Evolutionary conservation across 2,888 invertebrate genomes (phyloP), one percentile per base, ranked within the genome.

Genomic region (Cyaniris semiargus): DNA sequence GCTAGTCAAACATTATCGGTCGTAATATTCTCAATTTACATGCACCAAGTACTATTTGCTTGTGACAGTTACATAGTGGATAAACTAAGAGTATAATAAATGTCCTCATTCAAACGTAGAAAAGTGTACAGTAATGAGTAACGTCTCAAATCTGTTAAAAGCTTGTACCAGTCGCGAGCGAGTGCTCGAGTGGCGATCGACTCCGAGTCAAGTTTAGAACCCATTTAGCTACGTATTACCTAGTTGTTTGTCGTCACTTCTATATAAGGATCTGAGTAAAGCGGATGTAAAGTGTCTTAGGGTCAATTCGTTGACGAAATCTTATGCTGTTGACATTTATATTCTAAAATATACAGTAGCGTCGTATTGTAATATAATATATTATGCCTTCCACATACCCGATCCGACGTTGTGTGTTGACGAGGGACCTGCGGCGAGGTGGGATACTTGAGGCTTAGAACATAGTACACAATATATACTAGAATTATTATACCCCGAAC

Each of bases 251-350:
- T 72, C 53, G 74, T 74, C 53, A 74, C 53, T 23, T 71, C 34
- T 38, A 71, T 71, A 70, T 34, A 18, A 74, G 18, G 48, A 23
- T 74, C 74, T 74, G 74, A 74, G 38, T 66, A 66, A 66, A 15
- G 15, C 18, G 4, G 66, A 66, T 31, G 66, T 31, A 31, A 66
- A 66, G 38, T 71, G 38, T 38, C 34, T 71, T 71, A 71, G 71
- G 71, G 71, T 34, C 70, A 70, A 71, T n/a, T 38, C 38, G 71
- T 70, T 75, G 78, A 76, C 60, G 70, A 34, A 38, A n/a, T 71
- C 71, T 71, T 38, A 38, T 71, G 71, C 71, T 71, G 38, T 71
- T 21, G 38, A 71, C n/a, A 38, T 71, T 34, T 38, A n/a, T 38
- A 38, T 71, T 71, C 71, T 71, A 71, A 71, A 72, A 72, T 72